Base-by-base conservation (phyloP, 2,797 vertebrate genomes). In the Trachurus trachurus region DNA sequence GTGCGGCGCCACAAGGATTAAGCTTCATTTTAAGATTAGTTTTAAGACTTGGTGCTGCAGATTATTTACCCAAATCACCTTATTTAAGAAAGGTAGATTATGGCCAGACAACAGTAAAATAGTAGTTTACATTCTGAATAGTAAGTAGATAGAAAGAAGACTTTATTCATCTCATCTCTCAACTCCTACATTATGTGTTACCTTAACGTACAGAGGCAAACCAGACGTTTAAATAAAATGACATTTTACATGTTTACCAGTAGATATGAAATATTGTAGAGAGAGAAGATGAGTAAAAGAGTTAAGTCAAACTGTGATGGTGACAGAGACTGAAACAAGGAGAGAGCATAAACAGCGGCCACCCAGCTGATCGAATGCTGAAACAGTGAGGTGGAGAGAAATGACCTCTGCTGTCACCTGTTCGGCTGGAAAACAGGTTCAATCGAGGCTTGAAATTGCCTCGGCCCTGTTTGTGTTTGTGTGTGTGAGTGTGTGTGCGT, bases 1-100 rank as follows among this genome's bases (percentile, higher is more conserved):
- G 11, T n/a, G 67, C 2, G 91, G 91, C 91, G 92, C 92, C 91
- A 74, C 72, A 1, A 65, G 92, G 92, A 93, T 93, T 92, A 90
- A 80, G 70, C 53, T 60, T 69, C 1, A 91, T 91, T 90, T 92
- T 71, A n/a, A 87, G 90, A 90, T 93, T 89, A 92, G 69, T 78
- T 84, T 74, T 64, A 81, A 83, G 82, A 80, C 82, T 65, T 61
- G 67, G 64, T 87, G 71, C 80, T 80, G 64, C 56, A 66, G 73
- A 85, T 87, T 83, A 77, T 88, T 91, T 75, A 77, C 74, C 66
- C 54, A 81, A 88, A 88, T 89, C 75, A 82, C 62, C 47, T 84
- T 69, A 71, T 47, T 80, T 82, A 66, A 83, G 66, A 82, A 26
- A 0, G 68, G 57, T 37, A 80, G 83, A 90, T 84, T 84, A 78